phyloP scores from a whole-genome alignment of 2,797 vertebrate species.

The Hozukius guyotensis region DNA sequence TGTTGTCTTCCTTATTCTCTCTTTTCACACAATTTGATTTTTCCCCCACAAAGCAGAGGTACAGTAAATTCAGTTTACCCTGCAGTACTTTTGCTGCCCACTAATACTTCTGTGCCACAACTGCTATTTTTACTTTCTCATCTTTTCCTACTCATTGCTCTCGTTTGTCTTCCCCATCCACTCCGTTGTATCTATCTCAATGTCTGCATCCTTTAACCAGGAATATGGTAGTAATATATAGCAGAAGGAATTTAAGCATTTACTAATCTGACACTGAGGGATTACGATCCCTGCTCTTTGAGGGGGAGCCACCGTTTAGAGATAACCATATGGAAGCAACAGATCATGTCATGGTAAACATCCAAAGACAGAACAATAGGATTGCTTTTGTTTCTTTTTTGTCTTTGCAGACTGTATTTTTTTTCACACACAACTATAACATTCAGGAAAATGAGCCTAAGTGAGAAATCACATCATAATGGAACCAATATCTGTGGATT shows the following conservation, averaged over 20 bases:
- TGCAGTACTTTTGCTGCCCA: not conserved
- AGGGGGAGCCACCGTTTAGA: slow-evolving; percentile 10
- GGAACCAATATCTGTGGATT: slow-evolving; percentile 12
- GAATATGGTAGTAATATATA: slow-evolving; percentile 42
- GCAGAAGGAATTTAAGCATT: slow-evolving; percentile 48
- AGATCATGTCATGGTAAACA: slow-evolving; percentile 49
- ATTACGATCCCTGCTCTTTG: slow-evolving; percentile 48
- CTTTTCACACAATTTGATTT: not conserved
- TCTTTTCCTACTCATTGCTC: not conserved
- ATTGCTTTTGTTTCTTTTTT: slow-evolving; percentile 29
- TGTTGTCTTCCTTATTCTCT: not conserved
- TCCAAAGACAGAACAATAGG: slow-evolving; percentile 40
- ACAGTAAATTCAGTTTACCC: not conserved
- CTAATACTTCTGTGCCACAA: not conserved
- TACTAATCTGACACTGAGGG: slow-evolving; percentile 60
- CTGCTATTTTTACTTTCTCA: not conserved
- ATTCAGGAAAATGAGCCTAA: slow-evolving; percentile 14
- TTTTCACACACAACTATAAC: not conserved
- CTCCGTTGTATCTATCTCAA: not conserved
- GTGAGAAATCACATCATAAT: slow-evolving; percentile 7
- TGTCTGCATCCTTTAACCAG: slow-evolving; percentile 21
- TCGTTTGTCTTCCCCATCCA: not conserved
- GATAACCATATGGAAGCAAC: slow-evolving; percentile 54
- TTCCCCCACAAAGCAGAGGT: not conserved
- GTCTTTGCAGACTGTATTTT: not conserved